Base-by-base conservation (phyloP, 1,140 invertebrate species). In the Bilobella aurantiaca region DNA sequence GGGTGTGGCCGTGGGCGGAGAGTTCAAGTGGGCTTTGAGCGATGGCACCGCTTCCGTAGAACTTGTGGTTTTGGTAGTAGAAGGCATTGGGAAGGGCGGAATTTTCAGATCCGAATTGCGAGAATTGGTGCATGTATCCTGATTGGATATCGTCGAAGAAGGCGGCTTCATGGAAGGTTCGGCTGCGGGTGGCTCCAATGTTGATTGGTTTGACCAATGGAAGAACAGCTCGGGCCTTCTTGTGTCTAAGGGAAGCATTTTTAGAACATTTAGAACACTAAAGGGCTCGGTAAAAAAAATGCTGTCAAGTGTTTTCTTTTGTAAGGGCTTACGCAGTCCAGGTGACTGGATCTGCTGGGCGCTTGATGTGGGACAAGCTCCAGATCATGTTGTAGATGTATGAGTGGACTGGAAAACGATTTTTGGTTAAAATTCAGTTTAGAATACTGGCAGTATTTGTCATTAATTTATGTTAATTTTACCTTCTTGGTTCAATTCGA, bases 341-440 rank as follows among this genome's bases (percentile, higher is more conserved):
- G 21, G 34, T 42, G 34, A 42, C 18, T 42, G 34, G 34, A 42
- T 53, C 12, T 18, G 49, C 49, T 18, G 49, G 23, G 8, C 3
- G 14, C 14, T 23, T 12, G 49, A 23, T 12, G 3, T 16, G 49
- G 49, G 23, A 21, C 37, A 72, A 61, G 30, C 27, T 65, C 21
- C 66, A 32, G 57, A 74, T 30, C 12, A 68, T 62, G 27, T 65
- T 65, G 65, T 73, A 73, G 25, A 74, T 62, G 60, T 66, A 74
- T 30, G 72, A 62, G 47, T 65, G 67, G 37, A 74, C 65, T 23
- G 12, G 21, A 53, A 53, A 16, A n/a, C n/a, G n/a, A n/a, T n/a
- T n/a, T n/a, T n/a, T n/a, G n/a, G n/a, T n/a, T n/a, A n/a, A n/a
- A n/a, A n/a, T n/a, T n/a, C n/a, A n/a, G n/a, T n/a, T n/a, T n/a